Conservation (phyloP, 1,140 invertebrate genomes). For the Homalodisca vitripennis region DNA sequence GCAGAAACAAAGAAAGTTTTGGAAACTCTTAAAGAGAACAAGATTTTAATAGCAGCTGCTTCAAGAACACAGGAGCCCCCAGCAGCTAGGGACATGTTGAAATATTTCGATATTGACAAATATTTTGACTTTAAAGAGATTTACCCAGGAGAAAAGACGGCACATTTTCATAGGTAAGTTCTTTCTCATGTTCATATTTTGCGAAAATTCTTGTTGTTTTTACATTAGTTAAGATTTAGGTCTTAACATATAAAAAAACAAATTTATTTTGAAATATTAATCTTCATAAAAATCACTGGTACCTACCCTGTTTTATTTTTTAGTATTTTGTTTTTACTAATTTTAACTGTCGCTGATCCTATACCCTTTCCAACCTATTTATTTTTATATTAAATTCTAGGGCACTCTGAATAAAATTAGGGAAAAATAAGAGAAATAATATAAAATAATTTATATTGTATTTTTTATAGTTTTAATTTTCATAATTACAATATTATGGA, state of each 20-base stretch:
- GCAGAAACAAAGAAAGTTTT: constrained; percentile 62
- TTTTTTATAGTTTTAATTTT: too few species aligned
- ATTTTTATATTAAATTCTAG: too few species aligned
- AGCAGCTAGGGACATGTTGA: constrained; percentile 65
- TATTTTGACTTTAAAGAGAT: constrained; percentile 73
- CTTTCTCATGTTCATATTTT: too few species aligned
- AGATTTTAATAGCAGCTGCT: constrained; percentile 60
- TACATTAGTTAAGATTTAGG: not conserved
- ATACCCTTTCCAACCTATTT: too few species aligned
- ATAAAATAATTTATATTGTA: too few species aligned
- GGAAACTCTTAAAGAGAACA: constrained; percentile 54
- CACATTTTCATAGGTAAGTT: constrained; percentile 67
- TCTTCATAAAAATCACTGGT: not conserved
- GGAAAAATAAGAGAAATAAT: too few species aligned
- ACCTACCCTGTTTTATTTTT: not conserved
- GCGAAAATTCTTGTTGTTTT: too few species aligned
- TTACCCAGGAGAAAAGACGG: constrained; percentile 69
- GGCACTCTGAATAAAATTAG: too few species aligned
- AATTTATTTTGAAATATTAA: not conserved
- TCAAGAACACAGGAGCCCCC: constrained; percentile 65
- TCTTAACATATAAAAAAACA: not conserved
- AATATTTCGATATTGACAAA: constrained; percentile 67
- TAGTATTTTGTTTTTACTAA: not conserved
- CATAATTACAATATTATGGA: too few species aligned
- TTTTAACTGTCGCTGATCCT: not conserved